Evolutionary conservation across 2,113 vertebrate genomes (phyloP).

Genomic region (Ptychochromis oligacanthus): DNA sequence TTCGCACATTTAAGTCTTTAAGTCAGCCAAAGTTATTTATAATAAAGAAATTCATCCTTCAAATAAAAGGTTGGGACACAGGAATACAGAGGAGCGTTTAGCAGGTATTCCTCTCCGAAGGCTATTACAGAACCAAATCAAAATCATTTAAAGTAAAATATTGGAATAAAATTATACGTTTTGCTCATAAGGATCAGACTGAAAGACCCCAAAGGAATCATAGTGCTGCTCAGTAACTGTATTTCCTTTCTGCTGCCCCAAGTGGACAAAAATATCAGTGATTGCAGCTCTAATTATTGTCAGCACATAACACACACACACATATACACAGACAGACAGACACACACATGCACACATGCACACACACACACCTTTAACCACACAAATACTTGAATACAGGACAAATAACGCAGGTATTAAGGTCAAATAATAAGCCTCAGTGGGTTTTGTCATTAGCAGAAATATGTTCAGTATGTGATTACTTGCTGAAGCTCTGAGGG

Average conservation of each 20-base stretch:
- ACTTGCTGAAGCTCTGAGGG: not conserved
- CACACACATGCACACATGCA: not conserved
- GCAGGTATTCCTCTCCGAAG: not conserved
- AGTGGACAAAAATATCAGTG: not conserved
- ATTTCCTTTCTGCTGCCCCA: slow-evolving; percentile 2
- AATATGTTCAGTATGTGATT: slow-evolving; percentile 14
- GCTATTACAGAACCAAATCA: not conserved
- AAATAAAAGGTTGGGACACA: not conserved
- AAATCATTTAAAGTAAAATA: not conserved
- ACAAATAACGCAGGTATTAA: not conserved
- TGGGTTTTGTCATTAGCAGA: not conserved
- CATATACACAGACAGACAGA: not conserved
- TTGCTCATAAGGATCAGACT: not conserved
- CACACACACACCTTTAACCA: no score
- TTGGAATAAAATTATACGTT: not conserved
- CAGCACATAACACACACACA: not conserved
- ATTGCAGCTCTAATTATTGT: not conserved
- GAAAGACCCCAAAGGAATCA: not conserved
- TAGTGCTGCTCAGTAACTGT: not conserved
- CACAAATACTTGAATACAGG: not conserved
- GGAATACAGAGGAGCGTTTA: no score
- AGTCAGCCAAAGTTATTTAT: not conserved
- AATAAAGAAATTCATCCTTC: not conserved
- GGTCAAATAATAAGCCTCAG: not conserved
- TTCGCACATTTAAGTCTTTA: no score